Conservation (phyloP, 2,888 invertebrate genomes). For the Mimas tiliae region DNA sequence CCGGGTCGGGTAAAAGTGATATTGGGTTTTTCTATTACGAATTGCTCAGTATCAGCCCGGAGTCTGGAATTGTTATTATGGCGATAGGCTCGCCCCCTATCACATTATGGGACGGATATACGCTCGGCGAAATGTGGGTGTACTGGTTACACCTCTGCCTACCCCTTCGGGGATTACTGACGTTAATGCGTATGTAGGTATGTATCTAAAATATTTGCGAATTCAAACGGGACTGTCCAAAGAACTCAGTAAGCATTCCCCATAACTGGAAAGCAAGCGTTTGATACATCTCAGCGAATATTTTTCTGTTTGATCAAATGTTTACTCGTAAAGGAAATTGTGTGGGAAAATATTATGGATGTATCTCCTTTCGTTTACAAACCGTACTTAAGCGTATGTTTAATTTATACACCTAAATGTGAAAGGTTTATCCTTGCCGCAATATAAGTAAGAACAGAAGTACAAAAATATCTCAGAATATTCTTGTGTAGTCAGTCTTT, state of each 20-base stretch:
- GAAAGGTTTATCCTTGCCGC: conserved; percentile 22
- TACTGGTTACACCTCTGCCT: too few relatives aligned
- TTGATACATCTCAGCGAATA: conserved; percentile 7
- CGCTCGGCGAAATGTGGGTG: too few relatives aligned
- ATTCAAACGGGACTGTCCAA: neutral
- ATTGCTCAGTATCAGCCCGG: too few relatives aligned
- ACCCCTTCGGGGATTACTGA: too few relatives aligned
- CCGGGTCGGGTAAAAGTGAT: too few relatives aligned
- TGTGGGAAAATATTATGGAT: conserved; percentile 34
- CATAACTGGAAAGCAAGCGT: neutral
- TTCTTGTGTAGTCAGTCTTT: neutral
- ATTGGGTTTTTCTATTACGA: too few relatives aligned
- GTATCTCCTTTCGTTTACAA: conserved; percentile 36
- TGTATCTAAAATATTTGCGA: neutral
- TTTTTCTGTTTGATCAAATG: conserved; percentile 41
- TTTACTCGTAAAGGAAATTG: conserved; percentile 36
- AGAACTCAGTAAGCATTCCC: neutral
- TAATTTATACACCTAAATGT: conserved; percentile 28
- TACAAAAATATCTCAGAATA: neutral
- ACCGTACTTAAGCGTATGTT: conserved; percentile 26
- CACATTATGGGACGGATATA: too few relatives aligned
- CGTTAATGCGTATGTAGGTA: too few relatives aligned
- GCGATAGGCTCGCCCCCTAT: too few relatives aligned
- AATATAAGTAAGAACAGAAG: conserved; percentile 15
- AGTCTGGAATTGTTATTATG: too few relatives aligned